A percentile compares a stretch with the other conserved stretches of the same genome.
phyloP scores from a whole-genome alignment of 2,888 invertebrate genomes.

The Priocnemis perturbator region DNA sequence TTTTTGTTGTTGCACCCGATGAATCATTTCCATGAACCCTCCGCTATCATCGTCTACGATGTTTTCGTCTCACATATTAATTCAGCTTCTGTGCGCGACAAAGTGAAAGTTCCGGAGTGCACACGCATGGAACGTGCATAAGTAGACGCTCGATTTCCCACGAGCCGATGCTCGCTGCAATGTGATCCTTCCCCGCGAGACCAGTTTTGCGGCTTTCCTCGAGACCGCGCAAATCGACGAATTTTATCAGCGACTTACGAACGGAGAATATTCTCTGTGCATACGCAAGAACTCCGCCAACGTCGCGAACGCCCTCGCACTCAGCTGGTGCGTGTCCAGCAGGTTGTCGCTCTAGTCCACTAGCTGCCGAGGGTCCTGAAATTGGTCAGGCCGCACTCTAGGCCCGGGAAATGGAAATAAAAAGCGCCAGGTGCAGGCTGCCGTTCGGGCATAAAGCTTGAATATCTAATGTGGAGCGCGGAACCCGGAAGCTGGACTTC shows the following conservation, averaged over 20 bases:
- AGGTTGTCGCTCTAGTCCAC: constrained; percentile 25
- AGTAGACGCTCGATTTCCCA: constrained; percentile 40
- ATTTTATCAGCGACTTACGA: constrained; percentile 5
- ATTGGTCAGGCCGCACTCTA: no score
- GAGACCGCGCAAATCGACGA: constrained; percentile 18
- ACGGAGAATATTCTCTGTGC: no score
- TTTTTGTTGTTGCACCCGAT: no score
- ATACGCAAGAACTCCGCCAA: no score
- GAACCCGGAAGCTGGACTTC: constrained; percentile 71
- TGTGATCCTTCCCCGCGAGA: constrained; percentile 13
- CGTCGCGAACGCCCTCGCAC: no score
- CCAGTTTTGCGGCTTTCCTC: constrained; percentile 44
- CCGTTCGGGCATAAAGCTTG: constrained; percentile 51
- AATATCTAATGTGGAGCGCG: constrained; percentile 62
- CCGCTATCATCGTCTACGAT: constrained; percentile 37
- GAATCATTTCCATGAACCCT: no score
- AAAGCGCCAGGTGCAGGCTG: constrained; percentile 65
- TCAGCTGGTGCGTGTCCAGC: constrained; percentile 21
- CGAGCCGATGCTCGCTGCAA: constrained; percentile 29
- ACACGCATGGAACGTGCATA: background rate
- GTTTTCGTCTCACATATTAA: no score
- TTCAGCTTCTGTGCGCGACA: background rate
- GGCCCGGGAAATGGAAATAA: constrained; percentile 20
- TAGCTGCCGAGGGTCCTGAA: no score
- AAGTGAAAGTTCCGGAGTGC: constrained; percentile 14